Percentiles rank a stretch among this genome's conserved stretches.
These are phyloP conservation scores for Eurois occulta DNA, from an alignment of 2,888 invertebrate species.

Conservation along the genomic window DNA sequence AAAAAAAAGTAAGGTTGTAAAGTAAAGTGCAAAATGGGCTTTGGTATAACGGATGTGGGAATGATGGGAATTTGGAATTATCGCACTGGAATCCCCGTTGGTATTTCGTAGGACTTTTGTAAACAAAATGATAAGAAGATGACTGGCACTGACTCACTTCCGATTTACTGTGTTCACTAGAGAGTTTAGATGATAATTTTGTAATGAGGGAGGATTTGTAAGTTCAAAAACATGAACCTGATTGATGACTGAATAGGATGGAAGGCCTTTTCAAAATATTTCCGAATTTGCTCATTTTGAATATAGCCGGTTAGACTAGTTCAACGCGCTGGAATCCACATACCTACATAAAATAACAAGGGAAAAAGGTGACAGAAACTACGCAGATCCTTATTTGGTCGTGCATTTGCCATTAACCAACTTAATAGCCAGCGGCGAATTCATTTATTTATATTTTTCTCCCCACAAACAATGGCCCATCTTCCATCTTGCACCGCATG, in stretches of 20 bases:
- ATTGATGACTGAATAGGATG: neutral
- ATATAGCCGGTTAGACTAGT: neutral
- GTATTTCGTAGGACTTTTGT: neutral
- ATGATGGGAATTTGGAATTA: neutral
- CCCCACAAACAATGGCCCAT: too few species aligned
- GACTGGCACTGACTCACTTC: slow-evolving; percentile 14
- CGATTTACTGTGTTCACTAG: neutral
- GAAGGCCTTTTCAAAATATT: neutral
- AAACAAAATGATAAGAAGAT: slow-evolving; percentile 1
- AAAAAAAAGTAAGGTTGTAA: neutral
- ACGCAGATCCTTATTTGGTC: neutral
- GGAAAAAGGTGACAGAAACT: too few species aligned
- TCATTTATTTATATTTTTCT: too few species aligned
- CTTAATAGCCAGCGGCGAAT: too few species aligned
- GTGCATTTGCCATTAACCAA: too few species aligned
- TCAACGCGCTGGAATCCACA: neutral
- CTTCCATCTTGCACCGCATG: too few species aligned
- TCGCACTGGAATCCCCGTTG: neutral
- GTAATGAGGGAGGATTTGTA: neutral
- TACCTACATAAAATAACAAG: neutral
- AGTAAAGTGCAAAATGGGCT: neutral
- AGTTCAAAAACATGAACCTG: neutral
- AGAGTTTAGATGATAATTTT: neutral
- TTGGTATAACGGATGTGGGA: neutral
- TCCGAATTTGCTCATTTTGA: neutral